These are phyloP conservation scores for Adrianichthys oophorus DNA, from an alignment of 2,797 vertebrate genomes.

Conservation along the genomic window DNA sequence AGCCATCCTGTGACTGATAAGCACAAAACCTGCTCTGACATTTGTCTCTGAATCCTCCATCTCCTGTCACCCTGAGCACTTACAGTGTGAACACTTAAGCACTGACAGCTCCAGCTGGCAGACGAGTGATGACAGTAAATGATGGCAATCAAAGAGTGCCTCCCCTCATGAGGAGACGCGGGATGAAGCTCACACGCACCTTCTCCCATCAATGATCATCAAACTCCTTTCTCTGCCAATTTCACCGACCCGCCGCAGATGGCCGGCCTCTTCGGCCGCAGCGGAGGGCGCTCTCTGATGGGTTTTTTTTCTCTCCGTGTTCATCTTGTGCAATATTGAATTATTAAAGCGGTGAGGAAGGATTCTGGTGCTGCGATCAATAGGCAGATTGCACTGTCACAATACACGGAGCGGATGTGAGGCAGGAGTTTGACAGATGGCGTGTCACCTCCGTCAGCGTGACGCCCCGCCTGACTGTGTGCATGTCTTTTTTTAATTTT, in stretches of 20 bases:
- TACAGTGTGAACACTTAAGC: conserved; percentile 51
- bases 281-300: conserved; percentile 23
- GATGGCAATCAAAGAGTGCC: conserved; percentile 47
- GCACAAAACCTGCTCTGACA: conserved; percentile 42
- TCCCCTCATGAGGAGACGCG: conserved; percentile 38
- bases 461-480: conserved; percentile 32
- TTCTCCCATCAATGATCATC: conserved; percentile 33
- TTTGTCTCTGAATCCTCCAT: conserved; percentile 25
- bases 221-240: neutral
- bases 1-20: conserved; percentile 41
- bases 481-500: conserved; percentile 49
- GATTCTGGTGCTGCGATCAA: conserved; percentile 61
- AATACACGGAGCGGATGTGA: conserved; percentile 51
- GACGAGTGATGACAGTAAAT: conserved; percentile 64
- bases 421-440: conserved; percentile 70
- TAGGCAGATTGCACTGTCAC: conserved; percentile 64
- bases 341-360: conserved; percentile 62
- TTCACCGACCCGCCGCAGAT: conserved; percentile 38
- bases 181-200: conserved; percentile 46
- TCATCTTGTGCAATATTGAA: conserved; percentile 60
- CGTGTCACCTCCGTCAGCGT: conserved; percentile 64
- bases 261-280: conserved; percentile 46
- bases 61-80: conserved; percentile 30
- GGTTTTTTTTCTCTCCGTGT: conserved; percentile 67
- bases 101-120: conserved; percentile 23